A percentile compares a stretch with the other conserved stretches of the same genome.
These are phyloP conservation scores for Pseudonaja textilis DNA, from an alignment of 2,113 vertebrate species.

Conservation along the genomic window DNA sequence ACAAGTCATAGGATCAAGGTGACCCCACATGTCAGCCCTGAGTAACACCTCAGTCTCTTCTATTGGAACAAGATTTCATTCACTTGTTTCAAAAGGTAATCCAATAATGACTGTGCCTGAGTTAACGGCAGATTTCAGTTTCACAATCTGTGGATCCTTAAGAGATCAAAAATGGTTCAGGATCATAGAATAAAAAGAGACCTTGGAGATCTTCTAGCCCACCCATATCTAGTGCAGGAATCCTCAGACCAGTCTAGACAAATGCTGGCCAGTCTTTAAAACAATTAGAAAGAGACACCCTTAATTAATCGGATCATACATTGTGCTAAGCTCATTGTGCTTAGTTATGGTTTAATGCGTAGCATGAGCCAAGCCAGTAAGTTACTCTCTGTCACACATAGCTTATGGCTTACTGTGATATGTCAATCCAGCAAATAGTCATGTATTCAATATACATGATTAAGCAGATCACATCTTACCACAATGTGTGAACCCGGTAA, in stretches of 20 bases:
- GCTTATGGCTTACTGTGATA: not conserved
- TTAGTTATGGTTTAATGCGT: not conserved
- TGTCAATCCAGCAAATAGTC: not conserved
- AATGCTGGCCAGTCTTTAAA: not conserved
- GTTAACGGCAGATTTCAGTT: not conserved
- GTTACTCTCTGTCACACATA: not conserved
- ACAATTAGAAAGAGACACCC: not conserved
- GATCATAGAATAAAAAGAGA: not conserved
- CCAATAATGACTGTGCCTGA: not conserved
- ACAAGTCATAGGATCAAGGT: not conserved
- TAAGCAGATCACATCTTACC: not conserved
- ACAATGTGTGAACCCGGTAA: not conserved
- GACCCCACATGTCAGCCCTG: not conserved
- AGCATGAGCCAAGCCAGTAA: not conserved
- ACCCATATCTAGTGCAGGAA: not conserved
- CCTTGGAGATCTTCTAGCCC: not conserved
- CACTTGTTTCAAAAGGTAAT: not conserved
- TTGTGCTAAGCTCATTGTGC: not conserved
- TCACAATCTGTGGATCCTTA: not conserved
- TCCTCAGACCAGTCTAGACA: not conserved
- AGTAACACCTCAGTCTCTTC: not conserved
- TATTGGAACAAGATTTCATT: not conserved
- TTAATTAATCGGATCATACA: not conserved
- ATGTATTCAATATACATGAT: not conserved
- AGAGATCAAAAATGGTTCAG: not conserved